These are phyloP conservation scores for Drosophila sturtevanti DNA, from an alignment of 1,140 invertebrate species.

Conservation along the genomic window DNA sequence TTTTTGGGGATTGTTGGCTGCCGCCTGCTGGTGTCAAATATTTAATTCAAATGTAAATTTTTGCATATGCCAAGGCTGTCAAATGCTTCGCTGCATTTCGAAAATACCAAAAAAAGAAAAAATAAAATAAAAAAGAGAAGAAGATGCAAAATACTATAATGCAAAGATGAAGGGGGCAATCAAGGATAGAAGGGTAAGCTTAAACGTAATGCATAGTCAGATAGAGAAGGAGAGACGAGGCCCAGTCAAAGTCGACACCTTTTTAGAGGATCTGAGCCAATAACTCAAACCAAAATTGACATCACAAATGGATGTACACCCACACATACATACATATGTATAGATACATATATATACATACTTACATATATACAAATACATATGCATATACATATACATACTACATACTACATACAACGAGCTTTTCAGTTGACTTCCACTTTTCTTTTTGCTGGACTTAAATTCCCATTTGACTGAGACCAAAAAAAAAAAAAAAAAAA, in stretches of 20 bases:
- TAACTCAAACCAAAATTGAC: constrained; percentile 29
- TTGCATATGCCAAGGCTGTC: constrained; percentile 55
- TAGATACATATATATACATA: too few species aligned
- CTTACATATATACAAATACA: too few species aligned
- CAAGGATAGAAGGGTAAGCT: too few species aligned
- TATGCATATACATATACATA: too few species aligned
- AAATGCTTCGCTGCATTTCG: constrained; percentile 60
- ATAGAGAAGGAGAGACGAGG: not conserved
- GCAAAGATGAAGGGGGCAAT: too few species aligned
- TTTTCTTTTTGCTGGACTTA: constrained; percentile 34
- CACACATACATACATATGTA: not conserved
- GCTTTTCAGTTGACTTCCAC: too few species aligned
- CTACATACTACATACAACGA: too few species aligned
- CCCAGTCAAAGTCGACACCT: constrained; percentile 19
- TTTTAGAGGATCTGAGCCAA: constrained; percentile 30
- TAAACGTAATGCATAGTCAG: too few species aligned
- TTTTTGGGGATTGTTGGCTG: constrained; percentile 9
- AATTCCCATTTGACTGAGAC: constrained; percentile 55
- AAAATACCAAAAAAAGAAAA: not conserved
- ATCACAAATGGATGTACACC: constrained; percentile 8
- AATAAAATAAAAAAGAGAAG: too few species aligned
- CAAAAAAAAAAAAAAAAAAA: constrained; percentile 36
- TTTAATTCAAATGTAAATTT: constrained; percentile 65
- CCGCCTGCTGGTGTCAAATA: constrained; percentile 32
- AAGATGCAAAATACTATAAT: too few species aligned